phyloP scores from a whole-genome alignment of 1,140 invertebrate genomes.

The Oncopodura yosiiana region DNA sequence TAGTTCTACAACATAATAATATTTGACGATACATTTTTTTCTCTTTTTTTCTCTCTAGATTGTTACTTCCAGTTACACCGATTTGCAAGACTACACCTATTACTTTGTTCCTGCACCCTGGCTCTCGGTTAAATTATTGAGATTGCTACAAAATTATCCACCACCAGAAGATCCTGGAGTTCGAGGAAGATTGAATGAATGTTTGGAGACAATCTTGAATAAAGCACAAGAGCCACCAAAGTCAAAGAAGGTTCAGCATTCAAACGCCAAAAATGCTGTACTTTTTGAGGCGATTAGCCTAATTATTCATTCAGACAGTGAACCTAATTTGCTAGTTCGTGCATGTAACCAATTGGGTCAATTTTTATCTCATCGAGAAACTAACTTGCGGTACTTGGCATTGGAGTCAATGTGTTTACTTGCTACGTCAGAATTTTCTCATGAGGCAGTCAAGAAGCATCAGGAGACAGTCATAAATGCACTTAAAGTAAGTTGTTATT shows the following conservation, averaged over 20 bases:
- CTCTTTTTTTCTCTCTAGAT: constrained; percentile 60
- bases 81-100: constrained; percentile 98
- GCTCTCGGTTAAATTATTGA: constrained; percentile 94
- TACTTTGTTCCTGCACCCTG: constrained; percentile 99
- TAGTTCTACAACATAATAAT: background rate
- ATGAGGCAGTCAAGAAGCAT: constrained; percentile 99
- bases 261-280: constrained; percentile 99
- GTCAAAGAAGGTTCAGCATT: constrained; percentile 99
- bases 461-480: constrained; percentile 99
- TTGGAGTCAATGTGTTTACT: constrained; percentile 99
- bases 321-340: constrained; percentile 90
- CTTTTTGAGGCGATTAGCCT: constrained; percentile 99
- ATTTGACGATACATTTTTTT: background rate
- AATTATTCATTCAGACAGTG: constrained; percentile 99
- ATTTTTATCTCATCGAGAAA: constrained; percentile 96
- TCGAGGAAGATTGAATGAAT: constrained; percentile 88
- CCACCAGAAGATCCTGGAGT: constrained; percentile 95
- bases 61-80: constrained; percentile 94
- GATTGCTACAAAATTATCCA: constrained; percentile 95
- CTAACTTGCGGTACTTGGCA: constrained; percentile 94
- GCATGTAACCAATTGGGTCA: constrained; percentile 98
- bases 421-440: constrained; percentile 98
- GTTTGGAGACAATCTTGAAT: constrained; percentile 98
- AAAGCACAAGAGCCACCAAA: constrained; percentile 99
- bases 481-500: constrained; percentile 61